Evolutionary conservation across 2,113 vertebrate genomes (phyloP).

Genomic region (Micromys minutus): DNA sequence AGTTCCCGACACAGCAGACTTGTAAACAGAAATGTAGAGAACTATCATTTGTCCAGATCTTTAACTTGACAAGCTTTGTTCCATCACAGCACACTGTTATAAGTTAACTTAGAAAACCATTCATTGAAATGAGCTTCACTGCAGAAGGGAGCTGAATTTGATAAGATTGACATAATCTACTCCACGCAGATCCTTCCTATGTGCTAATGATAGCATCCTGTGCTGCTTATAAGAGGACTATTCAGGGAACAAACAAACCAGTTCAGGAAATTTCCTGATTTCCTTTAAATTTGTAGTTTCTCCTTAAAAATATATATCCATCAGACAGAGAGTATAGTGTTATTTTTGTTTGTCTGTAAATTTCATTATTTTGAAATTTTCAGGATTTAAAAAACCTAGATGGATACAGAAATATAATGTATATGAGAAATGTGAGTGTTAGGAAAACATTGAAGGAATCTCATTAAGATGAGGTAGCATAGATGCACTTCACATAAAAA

Average conservation of each 20-base stretch:
- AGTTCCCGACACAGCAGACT: neutral
- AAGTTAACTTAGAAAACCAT: slow-evolving; percentile 76
- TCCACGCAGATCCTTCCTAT: slow-evolving; percentile 61
- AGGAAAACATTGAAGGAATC: neutral
- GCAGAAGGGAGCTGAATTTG: slow-evolving; percentile 64
- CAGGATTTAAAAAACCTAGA: neutral
- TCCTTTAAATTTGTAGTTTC: neutral
- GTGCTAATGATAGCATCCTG: slow-evolving; percentile 58
- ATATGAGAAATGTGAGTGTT: neutral
- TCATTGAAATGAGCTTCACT: slow-evolving; percentile 55
- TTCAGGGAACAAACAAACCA: neutral
- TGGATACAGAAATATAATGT: neutral
- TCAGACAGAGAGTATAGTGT: neutral
- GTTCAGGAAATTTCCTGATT: slow-evolving; percentile 35
- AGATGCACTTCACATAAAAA: slow-evolving; percentile 32
- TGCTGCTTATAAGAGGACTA: slow-evolving; percentile 26
- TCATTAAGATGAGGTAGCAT: neutral
- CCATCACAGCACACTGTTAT: slow-evolving; percentile 56
- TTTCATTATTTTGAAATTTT: neutral
- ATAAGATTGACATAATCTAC: slow-evolving; percentile 66
- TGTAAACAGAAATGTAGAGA: slow-evolving; percentile 43
- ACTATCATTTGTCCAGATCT: slow-evolving; percentile 55
- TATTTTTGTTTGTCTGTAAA: neutral
- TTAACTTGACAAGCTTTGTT: slow-evolving; percentile 57
- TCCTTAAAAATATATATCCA: neutral